These are phyloP conservation scores for Gymnobelideus leadbeateri DNA, from an alignment of 2,113 vertebrate species.

Conservation along the genomic window DNA sequence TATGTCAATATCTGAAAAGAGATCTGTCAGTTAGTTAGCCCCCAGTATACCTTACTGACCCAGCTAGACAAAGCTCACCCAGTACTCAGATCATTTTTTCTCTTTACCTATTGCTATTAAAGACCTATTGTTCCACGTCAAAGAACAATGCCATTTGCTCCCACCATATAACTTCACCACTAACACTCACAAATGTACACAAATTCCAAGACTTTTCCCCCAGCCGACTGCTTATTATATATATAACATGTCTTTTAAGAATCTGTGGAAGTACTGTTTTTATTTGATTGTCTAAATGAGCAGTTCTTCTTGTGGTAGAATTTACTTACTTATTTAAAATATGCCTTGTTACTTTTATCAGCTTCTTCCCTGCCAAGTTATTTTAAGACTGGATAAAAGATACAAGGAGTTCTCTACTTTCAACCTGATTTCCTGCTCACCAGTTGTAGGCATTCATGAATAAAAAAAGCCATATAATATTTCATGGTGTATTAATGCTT, in stretches of 20 bases:
- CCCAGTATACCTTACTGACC: background rate
- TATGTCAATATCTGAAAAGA: background rate
- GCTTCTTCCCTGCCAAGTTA: background rate
- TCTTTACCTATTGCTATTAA: background rate
- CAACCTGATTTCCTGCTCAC: background rate
- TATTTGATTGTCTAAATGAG: background rate
- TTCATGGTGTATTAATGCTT: background rate
- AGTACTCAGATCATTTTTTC: background rate
- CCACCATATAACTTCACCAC: rapidly evolving
- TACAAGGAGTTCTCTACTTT: background rate
- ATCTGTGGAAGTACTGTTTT: background rate
- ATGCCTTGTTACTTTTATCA: background rate
- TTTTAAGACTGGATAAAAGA: background rate
- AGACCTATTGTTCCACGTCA: background rate
- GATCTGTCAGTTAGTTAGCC: background rate
- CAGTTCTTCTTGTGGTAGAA: background rate
- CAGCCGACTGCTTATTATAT: background rate
- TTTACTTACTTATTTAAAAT: background rate
- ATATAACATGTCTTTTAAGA: background rate
- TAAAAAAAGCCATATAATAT: background rate
- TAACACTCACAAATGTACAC: rapidly evolving
- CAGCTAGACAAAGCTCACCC: background rate
- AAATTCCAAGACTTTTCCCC: background rate
- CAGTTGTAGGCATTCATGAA: background rate
- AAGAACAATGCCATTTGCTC: background rate